Conservation (phyloP, 2,888 invertebrate genomes). For the Phyllotreta striolata region DNA sequence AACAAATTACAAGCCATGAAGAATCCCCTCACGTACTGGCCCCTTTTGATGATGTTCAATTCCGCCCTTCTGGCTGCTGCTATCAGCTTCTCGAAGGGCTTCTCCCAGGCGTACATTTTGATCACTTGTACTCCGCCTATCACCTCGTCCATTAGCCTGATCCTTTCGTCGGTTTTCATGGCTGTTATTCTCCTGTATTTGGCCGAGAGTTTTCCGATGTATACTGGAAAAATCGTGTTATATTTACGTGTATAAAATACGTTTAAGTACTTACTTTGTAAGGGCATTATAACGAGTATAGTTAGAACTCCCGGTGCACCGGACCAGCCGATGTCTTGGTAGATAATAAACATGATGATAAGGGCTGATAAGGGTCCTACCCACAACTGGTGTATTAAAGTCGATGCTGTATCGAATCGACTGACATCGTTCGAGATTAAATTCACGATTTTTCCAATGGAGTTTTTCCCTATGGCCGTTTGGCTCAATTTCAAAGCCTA, state of each 20-base stretch:
- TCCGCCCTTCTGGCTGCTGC: slow-evolving; percentile 73
- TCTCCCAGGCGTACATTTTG: slow-evolving; percentile 56
- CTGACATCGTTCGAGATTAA: slow-evolving; percentile 38
- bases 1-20: slow-evolving; percentile 73
- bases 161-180: slow-evolving; percentile 80
- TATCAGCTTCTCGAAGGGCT: slow-evolving; percentile 83
- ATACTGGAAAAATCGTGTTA: slow-evolving; percentile 47
- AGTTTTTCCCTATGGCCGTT: slow-evolving; percentile 32
- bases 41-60: slow-evolving; percentile 68
- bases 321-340: slow-evolving; percentile 74
- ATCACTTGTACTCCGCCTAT: slow-evolving; percentile 88
- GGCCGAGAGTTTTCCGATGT: slow-evolving; percentile 75
- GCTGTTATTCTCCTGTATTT: slow-evolving; percentile 77
- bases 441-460: slow-evolving; percentile 36
- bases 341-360: slow-evolving; percentile 80
- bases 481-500: slow-evolving; percentile 37
- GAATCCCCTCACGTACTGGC: slow-evolving; percentile 71
- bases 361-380: slow-evolving; percentile 58
- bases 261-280: slow-evolving; percentile 70
- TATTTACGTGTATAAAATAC: neutral
- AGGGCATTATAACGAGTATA: slow-evolving; percentile 79
- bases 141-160: slow-evolving; percentile 88
- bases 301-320: slow-evolving; percentile 80
- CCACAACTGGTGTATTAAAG: slow-evolving; percentile 30
- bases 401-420: slow-evolving; percentile 31